Base-by-base conservation (phyloP, 2,888 invertebrate genomes). In the Erebia aethiops region DNA sequence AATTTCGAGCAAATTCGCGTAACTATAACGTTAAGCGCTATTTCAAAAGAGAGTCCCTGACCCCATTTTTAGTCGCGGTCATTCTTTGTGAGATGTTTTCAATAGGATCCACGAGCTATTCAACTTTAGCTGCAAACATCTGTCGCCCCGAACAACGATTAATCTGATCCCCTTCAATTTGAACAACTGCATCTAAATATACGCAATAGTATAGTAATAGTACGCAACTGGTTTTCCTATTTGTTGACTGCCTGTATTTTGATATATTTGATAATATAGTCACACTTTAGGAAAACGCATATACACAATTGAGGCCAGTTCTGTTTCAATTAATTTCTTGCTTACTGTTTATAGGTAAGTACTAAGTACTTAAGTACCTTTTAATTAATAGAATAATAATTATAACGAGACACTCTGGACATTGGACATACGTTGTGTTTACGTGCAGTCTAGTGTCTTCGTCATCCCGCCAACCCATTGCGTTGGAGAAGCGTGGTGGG, bases 121-220 rank as follows among this genome's bases (percentile, higher is more conserved):
- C 84, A 85, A 79, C 77, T 72, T 80, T 77, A 76, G 81, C 79
- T 79, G 81, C 80, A 81, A 90, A 90, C 92, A 92, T 92, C 91
- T 92, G 92, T 87, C 91, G 85, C 82, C 80, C 84, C 87, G 87
- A 83, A 85, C 86, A 87, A 86, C 88, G 81, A 87, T 89, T 89
- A 85, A 88, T 89, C 88, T 87, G 86, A 83, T 82, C 86, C 87
- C 91, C 88, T 87, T 80, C 78, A 80, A 83, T 84, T 84, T 80
- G 81, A 86, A 77, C 80, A 81, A 84, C 76, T 80, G 75, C 76
- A 83, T 74, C 74, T 83, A 79, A 77, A 79, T n/a, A n/a, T n/a
- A n/a, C n/a, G n/a, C n/a, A n/a, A n/a, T n/a, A n/a, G n/a, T n/a
- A n/a, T n/a, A n/a, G n/a, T n/a, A n/a, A n/a, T n/a, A n/a, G n/a